phyloP scores from a whole-genome alignment of 1,140 invertebrate genomes.

The Marisa cornuarietis region DNA sequence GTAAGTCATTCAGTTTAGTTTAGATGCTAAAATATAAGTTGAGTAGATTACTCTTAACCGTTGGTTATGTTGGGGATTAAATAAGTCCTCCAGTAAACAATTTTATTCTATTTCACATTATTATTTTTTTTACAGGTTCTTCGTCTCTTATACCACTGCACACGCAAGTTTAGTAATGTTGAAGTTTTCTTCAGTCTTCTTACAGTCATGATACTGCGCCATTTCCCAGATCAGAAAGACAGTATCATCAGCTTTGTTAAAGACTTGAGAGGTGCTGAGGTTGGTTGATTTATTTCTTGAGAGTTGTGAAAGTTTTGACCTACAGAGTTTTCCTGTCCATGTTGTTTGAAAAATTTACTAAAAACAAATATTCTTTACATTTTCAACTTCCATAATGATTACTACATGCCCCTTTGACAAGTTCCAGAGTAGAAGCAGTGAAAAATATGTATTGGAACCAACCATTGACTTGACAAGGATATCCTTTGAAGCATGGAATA shows the following conservation, averaged over 20 bases:
- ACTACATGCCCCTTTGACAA: too few species aligned
- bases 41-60: too few species aligned
- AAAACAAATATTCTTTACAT: too few species aligned
- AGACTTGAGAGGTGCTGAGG: slow-evolving; percentile 27
- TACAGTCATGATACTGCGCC: slow-evolving; percentile 31
- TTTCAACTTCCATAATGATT: too few species aligned
- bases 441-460: too few species aligned
- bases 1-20: background rate
- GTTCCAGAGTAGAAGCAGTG: too few species aligned
- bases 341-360: too few species aligned
- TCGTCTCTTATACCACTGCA: slow-evolving; percentile 32
- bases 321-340: too few species aligned
- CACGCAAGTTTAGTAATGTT: slow-evolving; percentile 29
- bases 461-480: too few species aligned
- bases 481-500: too few species aligned
- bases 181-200: slow-evolving; percentile 35
- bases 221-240: slow-evolving; percentile 30
- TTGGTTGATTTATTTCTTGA: background rate
- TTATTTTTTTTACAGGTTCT: slow-evolving; percentile 4
- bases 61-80: background rate
- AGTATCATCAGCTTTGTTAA: slow-evolving; percentile 31
- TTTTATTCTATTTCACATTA: background rate
- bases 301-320: background rate
- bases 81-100: background rate
- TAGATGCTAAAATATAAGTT: background rate